Percentiles rank a stretch among this genome's conserved stretches.
These are phyloP conservation scores for Callosobruchus maculatus DNA, from an alignment of 2,888 invertebrate genomes.

Conservation along the genomic window DNA sequence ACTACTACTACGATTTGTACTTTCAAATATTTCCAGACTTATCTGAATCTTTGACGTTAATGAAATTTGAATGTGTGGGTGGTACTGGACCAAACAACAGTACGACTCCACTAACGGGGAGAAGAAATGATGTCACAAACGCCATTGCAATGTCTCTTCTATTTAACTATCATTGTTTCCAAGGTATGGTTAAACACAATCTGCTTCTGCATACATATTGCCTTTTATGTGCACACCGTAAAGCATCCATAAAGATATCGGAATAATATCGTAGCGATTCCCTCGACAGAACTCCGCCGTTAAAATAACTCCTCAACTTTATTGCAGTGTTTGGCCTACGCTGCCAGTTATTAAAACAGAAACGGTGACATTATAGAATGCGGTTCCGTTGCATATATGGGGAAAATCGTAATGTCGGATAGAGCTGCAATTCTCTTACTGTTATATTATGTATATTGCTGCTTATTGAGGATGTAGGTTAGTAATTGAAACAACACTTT, in stretches of 20 bases:
- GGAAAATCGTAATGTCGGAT: not conserved
- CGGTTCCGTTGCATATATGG: not conserved
- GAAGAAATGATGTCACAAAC: no score
- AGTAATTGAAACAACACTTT: no score
- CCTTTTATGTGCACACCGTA: not conserved
- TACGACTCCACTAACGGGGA: no score
- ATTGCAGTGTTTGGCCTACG: not conserved
- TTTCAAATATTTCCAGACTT: no score
- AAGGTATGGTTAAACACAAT: not conserved
- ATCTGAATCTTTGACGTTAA: no score
- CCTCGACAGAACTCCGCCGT: not conserved
- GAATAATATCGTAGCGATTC: not conserved
- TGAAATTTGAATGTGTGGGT: no score
- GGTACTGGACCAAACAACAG: no score
- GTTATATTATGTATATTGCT: no score
- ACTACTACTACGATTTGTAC: no score
- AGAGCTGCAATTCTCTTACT: not conserved
- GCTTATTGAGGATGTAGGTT: no score
- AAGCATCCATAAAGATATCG: not conserved
- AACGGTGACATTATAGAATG: not conserved
- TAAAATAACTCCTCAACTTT: not conserved
- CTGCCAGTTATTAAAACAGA: not conserved
- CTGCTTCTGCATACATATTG: not conserved
- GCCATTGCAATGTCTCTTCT: no score
- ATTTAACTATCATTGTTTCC: not conserved